phyloP scores from a whole-genome alignment of 1,140 invertebrate species.

The Aphaenogaster ashmeadi region DNA sequence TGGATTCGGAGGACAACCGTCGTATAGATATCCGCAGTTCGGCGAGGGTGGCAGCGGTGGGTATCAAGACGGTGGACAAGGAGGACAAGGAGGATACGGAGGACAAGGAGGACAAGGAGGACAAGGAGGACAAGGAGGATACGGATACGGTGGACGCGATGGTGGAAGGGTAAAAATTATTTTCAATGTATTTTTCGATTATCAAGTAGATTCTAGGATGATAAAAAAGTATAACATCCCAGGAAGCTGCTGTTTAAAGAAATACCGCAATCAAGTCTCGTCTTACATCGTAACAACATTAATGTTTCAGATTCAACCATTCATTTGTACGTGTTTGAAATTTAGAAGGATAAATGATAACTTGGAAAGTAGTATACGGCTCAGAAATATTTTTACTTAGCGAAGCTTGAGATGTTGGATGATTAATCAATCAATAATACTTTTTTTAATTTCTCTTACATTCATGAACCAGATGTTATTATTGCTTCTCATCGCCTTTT shows the following conservation, averaged over 20 bases:
- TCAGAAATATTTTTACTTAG: neutral
- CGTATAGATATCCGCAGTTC: constrained; percentile 78
- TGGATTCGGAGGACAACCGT: constrained; percentile 71
- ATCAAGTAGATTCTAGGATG: neutral
- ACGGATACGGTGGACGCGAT: constrained; percentile 76
- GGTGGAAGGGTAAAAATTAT: constrained; percentile 76
- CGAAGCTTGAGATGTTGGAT: neutral
- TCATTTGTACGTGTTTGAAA: neutral
- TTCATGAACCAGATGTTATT: neutral
- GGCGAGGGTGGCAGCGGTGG: constrained; percentile 66
- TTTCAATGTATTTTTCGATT: neutral
- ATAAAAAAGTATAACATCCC: neutral
- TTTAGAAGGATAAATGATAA: neutral
- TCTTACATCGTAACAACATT: neutral
- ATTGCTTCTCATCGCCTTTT: neutral
- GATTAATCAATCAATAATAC: neutral
- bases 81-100: constrained; percentile 27
- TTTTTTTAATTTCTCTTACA: neutral
- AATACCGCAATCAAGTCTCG: neutral
- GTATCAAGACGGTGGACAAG: constrained; percentile 67
- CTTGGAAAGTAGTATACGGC: neutral
- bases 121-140: constrained; percentile 34
- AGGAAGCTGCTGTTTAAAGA: neutral
- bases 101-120: constrained; percentile 49
- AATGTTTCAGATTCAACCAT: neutral